Evolutionary conservation across 2,888 invertebrate species (phyloP).

Genomic region (Drosophila tanythrix): DNA sequence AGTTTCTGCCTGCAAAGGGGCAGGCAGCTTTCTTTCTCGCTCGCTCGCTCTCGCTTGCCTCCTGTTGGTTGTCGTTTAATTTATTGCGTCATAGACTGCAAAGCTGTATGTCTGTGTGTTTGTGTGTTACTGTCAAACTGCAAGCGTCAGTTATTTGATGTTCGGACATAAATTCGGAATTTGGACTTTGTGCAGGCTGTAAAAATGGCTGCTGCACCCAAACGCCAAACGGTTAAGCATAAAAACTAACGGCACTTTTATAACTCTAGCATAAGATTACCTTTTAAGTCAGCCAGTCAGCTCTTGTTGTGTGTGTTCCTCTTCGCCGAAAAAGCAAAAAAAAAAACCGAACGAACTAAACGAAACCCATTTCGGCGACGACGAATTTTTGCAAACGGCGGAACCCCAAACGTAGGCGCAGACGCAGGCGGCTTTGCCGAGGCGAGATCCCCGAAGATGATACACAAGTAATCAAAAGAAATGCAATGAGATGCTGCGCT

Average conservation of each 20-base stretch:
- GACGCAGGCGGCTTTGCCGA: constrained; percentile 43
- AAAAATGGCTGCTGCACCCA: constrained; percentile 67
- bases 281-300: constrained; percentile 56
- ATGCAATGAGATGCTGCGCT: constrained; percentile 58
- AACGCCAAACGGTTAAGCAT: constrained; percentile 73
- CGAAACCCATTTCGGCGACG: constrained; percentile 61
- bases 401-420: constrained; percentile 49
- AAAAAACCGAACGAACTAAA: constrained; percentile 45
- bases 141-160: constrained; percentile 55
- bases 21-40: background rate
- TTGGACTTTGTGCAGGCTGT: constrained; percentile 58
- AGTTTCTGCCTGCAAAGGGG: constrained; percentile 13
- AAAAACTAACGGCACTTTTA: constrained; percentile 79
- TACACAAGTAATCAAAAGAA: constrained; percentile 81
- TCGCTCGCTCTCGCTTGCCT: constrained; percentile 7
- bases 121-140: constrained; percentile 49
- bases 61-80: constrained; percentile 27
- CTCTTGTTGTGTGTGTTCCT: constrained; percentile 35
- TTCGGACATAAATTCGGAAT: constrained; percentile 53
- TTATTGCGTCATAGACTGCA: constrained; percentile 59
- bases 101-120: constrained; percentile 11
- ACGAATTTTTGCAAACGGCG: constrained; percentile 51
- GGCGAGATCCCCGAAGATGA: constrained; percentile 72
- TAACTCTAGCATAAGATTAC: constrained; percentile 75
- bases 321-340: constrained; percentile 47